Base-by-base conservation (phyloP, 2,888 invertebrate species). In the Pheosia tremula region DNA sequence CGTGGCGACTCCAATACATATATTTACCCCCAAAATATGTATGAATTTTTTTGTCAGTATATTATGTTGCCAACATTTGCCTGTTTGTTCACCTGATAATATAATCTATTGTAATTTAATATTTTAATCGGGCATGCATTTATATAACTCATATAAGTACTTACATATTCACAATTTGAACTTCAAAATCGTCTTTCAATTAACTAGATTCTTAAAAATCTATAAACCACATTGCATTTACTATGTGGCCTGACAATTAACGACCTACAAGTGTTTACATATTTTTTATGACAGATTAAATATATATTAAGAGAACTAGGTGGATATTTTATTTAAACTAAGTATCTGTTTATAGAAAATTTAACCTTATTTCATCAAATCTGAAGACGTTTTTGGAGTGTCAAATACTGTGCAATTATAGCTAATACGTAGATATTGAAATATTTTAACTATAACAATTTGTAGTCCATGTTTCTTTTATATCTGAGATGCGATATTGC, bases 401-500 rank as follows among this genome's bases (percentile, higher is more conserved):
- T 9, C 3, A 50, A 50, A 13, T 50, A 5, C 37, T 53, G 53
- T 53, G 37, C 3, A 53, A 43, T 43, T 10, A 13, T 43, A 56
- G 43, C 13, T 54, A 11, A 38, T 38, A 54, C 37, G 39, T 56
- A 39, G 24, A 41, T 41, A 9, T 41, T 3, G 56, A 13, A 41
- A 13, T 52, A 13, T 56, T 59, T 53, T 45, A 9, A 4, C 39
- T 49, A 37, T 39, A 37, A 5, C 6, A 37, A 36, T 36, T 8
- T 7, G 5, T 57, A 11, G 37, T 58, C 56, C 47, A 57, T 53
- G 41, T 56, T 41, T 39, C n/a, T 41, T 56, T 41, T 13, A n/a
- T 38, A 56, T 24, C 41, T 13, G n/a, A 39, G 41, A 56, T 56
- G 41, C n/a, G 63, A 67, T 67, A 74, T 68, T 62, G 53, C 75